These are phyloP conservation scores for Hymenopus coronatus DNA, from an alignment of 2,888 invertebrate genomes.

Conservation along the genomic window DNA sequence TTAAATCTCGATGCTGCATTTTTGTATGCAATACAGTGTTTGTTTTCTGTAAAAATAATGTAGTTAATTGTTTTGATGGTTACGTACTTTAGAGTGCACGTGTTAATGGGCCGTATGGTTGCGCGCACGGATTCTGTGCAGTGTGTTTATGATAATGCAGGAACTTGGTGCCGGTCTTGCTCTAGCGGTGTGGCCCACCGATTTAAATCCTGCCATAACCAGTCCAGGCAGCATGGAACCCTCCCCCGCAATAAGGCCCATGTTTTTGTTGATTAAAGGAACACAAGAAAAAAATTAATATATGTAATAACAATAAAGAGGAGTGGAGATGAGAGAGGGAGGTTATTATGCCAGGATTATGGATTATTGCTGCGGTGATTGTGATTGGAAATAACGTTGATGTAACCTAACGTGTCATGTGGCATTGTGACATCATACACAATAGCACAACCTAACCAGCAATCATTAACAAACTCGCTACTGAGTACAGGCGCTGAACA, in stretches of 20 bases:
- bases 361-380: slow-evolving; percentile 26
- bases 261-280: slow-evolving; percentile 22
- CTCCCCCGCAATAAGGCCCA: slow-evolving; percentile 4
- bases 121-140: no score
- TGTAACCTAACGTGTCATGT: slow-evolving; percentile 24
- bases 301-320: slow-evolving; percentile 22
- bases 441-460: slow-evolving; percentile 21
- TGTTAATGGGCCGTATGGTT: neutral
- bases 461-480: slow-evolving; percentile 24
- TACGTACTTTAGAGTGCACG: neutral
- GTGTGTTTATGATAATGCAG: neutral
- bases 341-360: slow-evolving; percentile 25
- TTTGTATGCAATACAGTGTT: no score
- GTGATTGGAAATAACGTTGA: slow-evolving; percentile 24
- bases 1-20: no score
- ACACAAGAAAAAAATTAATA: slow-evolving; percentile 20
- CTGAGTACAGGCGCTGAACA: slow-evolving; percentile 17
- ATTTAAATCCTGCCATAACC: slow-evolving; percentile 21
- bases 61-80: neutral
- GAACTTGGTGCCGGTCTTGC: neutral
- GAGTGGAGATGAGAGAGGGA: neutral
- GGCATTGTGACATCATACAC: slow-evolving; percentile 26
- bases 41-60: neutral
- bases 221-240: neutral
- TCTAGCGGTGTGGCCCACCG: neutral